Evolutionary conservation across 2,113 vertebrate species (phyloP), one percentile per base, ranked within the genome.

Genomic region (Chauna torquata): DNA sequence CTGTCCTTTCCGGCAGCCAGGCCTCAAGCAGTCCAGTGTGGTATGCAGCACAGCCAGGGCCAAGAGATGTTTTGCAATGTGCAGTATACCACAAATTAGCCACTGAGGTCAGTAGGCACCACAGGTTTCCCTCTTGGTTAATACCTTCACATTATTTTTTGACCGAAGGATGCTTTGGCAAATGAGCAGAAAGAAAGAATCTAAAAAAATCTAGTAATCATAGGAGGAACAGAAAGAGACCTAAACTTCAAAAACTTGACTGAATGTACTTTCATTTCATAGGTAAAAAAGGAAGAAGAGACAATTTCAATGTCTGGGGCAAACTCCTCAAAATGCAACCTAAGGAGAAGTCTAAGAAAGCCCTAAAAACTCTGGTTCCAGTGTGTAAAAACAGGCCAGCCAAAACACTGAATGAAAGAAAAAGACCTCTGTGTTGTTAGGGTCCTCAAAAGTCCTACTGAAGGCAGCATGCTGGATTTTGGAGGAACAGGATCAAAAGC

Each of bases 61-160:
- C 49, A 61, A 83, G 52, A 66, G 23, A 20, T 3, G 0, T 45
- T 59, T n/a, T n/a, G n/a, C 69, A 70, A 62, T 0, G 0, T 34
- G 8, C 28, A 65, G 16, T 36, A 22, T 30, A 47, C 38, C 66
- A 54, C 49, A 70, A 24, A 44, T 30, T 25, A 77, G 27, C 24
- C 28, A 18, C 64, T 8, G 42, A 86, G 24, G 78, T 25, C 44
- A 40, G 59, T 2, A 5, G 34, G 23, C 24, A 87, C 27, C 55
- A 61, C 38, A 19, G 16, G n/a, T n/a, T 86, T 92, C 50, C 15
- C 8, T 58, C 84, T 59, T 34, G 15, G 9, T 49, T 88, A 82
- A 8, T 34, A 81, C 62, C 28, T 38, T 86, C 44, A 49, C 28
- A 36, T 50, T 71, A 1, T 16, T 70, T 36, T 61, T 59, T 80